These are phyloP conservation scores for Romanogobio albipinnatus DNA, from an alignment of 2,113 vertebrate genomes.

Conservation along the genomic window DNA sequence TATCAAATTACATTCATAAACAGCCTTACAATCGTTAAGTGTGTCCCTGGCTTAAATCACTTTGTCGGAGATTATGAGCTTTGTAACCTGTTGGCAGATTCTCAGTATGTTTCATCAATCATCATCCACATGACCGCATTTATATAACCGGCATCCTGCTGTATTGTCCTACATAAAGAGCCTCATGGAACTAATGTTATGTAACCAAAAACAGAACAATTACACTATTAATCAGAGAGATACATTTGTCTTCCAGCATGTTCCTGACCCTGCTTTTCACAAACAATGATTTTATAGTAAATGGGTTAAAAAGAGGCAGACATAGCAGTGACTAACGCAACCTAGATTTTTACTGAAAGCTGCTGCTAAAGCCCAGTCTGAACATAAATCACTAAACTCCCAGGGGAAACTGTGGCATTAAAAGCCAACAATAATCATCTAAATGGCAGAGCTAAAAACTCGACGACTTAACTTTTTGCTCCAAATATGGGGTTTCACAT, in stretches of 20 bases:
- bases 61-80: no score
- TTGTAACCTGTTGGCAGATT: background rate
- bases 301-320: conserved; percentile 37
- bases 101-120: background rate
- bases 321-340: conserved; percentile 23
- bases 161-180: conserved; percentile 19
- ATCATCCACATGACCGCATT: background rate
- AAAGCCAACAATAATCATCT: conserved; percentile 3
- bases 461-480: background rate
- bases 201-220: conserved; percentile 38
- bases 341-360: conserved; percentile 44
- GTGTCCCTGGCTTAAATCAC: no score
- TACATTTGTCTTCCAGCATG: conserved; percentile 36
- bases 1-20: no score
- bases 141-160: background rate
- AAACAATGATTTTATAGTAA: conserved; percentile 44
- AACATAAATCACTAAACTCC: conserved; percentile 36
- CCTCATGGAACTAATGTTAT: conserved; percentile 21
- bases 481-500: background rate
- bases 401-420: conserved; percentile 17
- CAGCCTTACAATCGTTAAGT: no score
- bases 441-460: background rate
- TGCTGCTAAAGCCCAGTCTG: conserved; percentile 22
- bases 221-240: conserved; percentile 21
- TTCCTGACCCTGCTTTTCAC: conserved; percentile 10